Conservation (phyloP, 2,113 vertebrate genomes). For the Malurus elegans region DNA sequence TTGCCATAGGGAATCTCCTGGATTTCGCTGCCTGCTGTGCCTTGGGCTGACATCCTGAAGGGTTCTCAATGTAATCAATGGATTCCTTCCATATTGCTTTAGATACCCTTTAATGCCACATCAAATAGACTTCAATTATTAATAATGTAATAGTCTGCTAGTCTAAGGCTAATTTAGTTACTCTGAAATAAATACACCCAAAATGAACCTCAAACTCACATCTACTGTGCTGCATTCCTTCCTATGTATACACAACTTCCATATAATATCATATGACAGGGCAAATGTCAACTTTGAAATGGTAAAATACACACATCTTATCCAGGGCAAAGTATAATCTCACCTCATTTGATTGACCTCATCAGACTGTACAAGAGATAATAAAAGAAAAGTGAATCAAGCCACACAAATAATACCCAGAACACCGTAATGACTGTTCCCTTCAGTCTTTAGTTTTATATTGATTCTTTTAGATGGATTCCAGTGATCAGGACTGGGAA, state of each 20-base stretch:
- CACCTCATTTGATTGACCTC: neutral
- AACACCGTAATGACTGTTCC: neutral
- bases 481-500: neutral
- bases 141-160: neutral
- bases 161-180: neutral
- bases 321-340: neutral
- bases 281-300: neutral
- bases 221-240: neutral
- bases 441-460: neutral
- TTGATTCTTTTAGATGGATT: neutral
- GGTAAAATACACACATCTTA: neutral
- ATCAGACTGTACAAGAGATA: neutral
- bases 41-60: neutral
- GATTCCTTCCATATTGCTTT: neutral
- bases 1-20: neutral
- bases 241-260: neutral
- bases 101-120: neutral
- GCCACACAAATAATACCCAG: neutral
- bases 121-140: neutral
- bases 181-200: rapidly evolving
- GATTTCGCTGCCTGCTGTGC: neutral
- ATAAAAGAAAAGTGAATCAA: neutral
- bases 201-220: neutral
- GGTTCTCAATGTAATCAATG: neutral
- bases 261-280: neutral